Evolutionary conservation across 2,113 vertebrate genomes (phyloP), one percentile per base, ranked within the genome.

Genomic region (Ictalurus furcatus): DNA sequence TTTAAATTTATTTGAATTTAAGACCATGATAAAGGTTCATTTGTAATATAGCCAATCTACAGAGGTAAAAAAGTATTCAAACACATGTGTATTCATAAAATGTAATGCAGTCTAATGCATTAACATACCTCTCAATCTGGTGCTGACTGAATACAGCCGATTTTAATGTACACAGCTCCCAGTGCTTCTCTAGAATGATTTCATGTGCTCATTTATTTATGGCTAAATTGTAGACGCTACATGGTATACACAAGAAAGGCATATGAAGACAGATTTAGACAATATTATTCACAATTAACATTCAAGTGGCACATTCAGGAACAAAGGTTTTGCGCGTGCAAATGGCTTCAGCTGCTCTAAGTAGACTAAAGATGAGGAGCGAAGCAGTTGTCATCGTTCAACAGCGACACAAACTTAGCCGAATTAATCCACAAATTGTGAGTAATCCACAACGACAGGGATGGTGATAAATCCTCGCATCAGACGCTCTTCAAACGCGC

Each of bases 251-350:
- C n/a, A 59, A 23, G 54, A 59, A 82, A 0, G n/a, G 28, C 14
- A 54, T 2, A n/a, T 17, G 5, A 8, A n/a, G 19, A 56, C 6
- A 17, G 52, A 30, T 56, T 80, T 17, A 56, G 14, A 56, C 16
- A 56, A 21, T 56, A 25, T 59, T 9, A 25, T 44, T 63, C 34
- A 87, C 89, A 94, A 91, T 92, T 87, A 92, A 91, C 92, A 93
- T 92, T 93, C 93, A 93, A 85, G 90, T 89, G 89, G 30, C 92
- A 88, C 89, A 89, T 91, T 91, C 44, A 61, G 85, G 74, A 14
- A 87, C 61, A 73, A n/a, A 69, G 12, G 40, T 69, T 69, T 79
- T 25, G 52, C 78, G 87, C 82, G 91, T 88, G 85, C 56, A 76
- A 88, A 78, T n/a, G 59, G 30, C 34, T 21, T 73, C 44, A 40